Evolutionary conservation across 1,140 invertebrate genomes (phyloP).

Genomic region (Calliphora vicina): DNA sequence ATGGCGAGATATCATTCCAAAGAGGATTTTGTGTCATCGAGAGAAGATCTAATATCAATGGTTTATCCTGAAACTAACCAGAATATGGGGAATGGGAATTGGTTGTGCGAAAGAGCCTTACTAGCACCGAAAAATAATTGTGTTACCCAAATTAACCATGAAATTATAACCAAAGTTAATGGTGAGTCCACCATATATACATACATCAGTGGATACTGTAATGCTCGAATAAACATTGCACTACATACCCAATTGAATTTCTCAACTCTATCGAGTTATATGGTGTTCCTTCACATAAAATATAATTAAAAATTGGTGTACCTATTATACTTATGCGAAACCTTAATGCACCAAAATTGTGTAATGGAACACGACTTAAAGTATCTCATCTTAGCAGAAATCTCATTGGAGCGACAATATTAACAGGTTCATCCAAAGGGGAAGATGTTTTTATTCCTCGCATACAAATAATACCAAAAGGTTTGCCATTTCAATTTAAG

Average conservation of each 20-base stretch:
- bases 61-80: background rate
- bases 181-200: background rate
- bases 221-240: background rate
- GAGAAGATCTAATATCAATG: background rate
- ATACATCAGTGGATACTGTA: background rate
- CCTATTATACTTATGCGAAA: slow-evolving; percentile 64
- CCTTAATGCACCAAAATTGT: slow-evolving; percentile 53
- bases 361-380: slow-evolving; percentile 59
- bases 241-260: slow-evolving; percentile 13
- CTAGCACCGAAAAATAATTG: background rate
- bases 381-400: slow-evolving; percentile 46
- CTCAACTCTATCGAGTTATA: slow-evolving; percentile 34
- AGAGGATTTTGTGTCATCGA: background rate
- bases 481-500: slow-evolving; percentile 28
- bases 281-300: slow-evolving; percentile 47
- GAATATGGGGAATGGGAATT: background rate
- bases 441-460: slow-evolving; percentile 56
- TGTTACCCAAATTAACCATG: background rate
- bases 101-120: slow-evolving; percentile 23
- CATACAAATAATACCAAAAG: slow-evolving; percentile 55
- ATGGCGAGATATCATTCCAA: background rate
- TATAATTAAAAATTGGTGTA: slow-evolving; percentile 45
- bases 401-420: slow-evolving; percentile 54
- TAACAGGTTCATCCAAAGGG: slow-evolving; percentile 51
- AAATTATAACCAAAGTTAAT: background rate